Evolutionary conservation across 2,797 vertebrate species (phyloP).

Genomic region (Crax fasciolata): DNA sequence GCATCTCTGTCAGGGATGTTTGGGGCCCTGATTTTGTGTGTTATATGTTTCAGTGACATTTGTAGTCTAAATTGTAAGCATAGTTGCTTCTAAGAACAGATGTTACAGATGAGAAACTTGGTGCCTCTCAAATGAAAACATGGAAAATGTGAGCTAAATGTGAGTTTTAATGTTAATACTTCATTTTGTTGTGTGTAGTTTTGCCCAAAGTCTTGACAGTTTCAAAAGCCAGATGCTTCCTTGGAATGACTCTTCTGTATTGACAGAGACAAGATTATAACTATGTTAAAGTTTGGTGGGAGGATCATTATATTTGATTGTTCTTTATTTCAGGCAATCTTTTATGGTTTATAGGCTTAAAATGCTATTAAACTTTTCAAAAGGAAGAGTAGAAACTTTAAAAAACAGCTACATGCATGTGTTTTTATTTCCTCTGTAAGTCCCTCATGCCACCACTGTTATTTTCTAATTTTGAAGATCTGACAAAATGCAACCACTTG

Average conservation of each 20-base stretch:
- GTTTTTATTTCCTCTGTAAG: conserved; percentile 17
- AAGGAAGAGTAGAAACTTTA: conserved; percentile 32
- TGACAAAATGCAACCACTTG: not conserved
- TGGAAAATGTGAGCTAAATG: not conserved
- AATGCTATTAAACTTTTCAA: conserved; percentile 51
- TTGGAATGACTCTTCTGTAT: not conserved
- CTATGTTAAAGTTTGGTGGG: not conserved
- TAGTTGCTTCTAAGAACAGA: conserved; percentile 5
- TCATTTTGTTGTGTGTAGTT: not conserved
- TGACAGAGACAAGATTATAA: not conserved
- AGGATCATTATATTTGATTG: not conserved
- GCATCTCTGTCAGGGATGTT: conserved; percentile 10
- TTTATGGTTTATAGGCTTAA: not conserved
- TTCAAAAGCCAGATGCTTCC: not conserved
- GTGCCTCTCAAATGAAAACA: not conserved
- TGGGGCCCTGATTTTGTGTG: not conserved
- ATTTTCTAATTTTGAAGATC: not conserved
- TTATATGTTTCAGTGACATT: conserved; percentile 41
- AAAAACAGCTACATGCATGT: not conserved
- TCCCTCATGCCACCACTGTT: not conserved
- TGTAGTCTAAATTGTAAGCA: conserved; percentile 34
- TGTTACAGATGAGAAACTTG: not conserved
- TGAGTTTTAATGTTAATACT: not conserved
- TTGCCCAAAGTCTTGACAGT: not conserved
- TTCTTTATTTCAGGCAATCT: conserved; percentile 15